phyloP scores from a whole-genome alignment of 2,113 vertebrate species.

The Ornithorhynchus anatinus region DNA sequence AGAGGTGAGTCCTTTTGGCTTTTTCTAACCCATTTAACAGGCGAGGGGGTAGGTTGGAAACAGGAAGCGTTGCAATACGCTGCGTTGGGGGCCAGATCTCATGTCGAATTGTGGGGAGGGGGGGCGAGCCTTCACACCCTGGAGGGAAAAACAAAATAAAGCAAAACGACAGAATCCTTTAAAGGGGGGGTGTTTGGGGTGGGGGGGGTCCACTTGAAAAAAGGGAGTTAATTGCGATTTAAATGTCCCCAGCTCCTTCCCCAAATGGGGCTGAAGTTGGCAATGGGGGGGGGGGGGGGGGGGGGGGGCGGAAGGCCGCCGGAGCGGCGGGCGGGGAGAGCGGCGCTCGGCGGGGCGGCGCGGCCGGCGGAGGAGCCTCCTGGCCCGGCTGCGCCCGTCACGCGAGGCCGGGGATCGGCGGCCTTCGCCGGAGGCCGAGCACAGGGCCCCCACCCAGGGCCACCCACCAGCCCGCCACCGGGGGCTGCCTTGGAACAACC shows the following conservation, averaged over 20 bases:
- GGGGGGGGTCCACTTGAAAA: conserved; percentile 51
- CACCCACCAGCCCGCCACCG: not conserved
- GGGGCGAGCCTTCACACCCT: not conserved
- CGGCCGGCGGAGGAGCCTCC: conserved; percentile 17
- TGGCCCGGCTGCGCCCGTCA: conserved; percentile 36
- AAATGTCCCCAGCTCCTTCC: too few relatives aligned
- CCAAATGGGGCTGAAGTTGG: conserved; percentile 54
- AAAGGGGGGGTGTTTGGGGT: not conserved
- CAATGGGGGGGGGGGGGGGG: not conserved
- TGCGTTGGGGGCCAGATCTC: not conserved
- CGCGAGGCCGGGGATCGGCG: conserved; percentile 72
- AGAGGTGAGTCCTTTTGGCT: conserved; percentile 63
- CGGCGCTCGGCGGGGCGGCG: not conserved
- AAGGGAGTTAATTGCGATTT: too few relatives aligned
- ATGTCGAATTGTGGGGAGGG: too few relatives aligned
- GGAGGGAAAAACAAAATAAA: too few relatives aligned
- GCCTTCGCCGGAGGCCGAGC: conserved; percentile 44
- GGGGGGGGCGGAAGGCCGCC: not conserved
- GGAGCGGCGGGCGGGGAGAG: conserved; percentile 4
- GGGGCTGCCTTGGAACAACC: too few relatives aligned
- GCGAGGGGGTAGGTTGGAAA: too few relatives aligned
- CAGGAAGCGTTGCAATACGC: too few relatives aligned
- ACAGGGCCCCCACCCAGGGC: not conserved
- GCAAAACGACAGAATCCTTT: too few relatives aligned
- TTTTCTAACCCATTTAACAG: rapidly evolving